phyloP scores from a whole-genome alignment of 2,888 invertebrate species.

The Creontiades dilutus region DNA sequence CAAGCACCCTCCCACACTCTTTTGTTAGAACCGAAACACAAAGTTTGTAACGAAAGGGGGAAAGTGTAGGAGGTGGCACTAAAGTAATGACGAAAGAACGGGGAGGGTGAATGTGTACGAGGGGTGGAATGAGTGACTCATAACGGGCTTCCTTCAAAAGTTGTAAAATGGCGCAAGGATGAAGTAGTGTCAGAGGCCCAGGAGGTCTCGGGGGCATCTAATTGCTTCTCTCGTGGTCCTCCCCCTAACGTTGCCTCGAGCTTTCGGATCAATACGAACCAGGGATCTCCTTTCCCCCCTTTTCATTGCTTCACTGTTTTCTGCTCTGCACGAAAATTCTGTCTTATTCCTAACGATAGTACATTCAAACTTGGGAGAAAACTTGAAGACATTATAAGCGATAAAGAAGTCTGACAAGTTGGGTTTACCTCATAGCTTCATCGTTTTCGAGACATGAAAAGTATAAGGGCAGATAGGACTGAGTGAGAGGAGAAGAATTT shows the following conservation, averaged over 20 bases:
- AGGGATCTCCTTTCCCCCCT: background rate
- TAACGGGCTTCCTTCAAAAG: conserved; percentile 56
- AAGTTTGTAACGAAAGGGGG: too few relatives aligned
- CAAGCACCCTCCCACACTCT: too few relatives aligned
- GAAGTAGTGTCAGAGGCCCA: conserved; percentile 35
- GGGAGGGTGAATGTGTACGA: background rate
- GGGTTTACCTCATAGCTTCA: too few relatives aligned
- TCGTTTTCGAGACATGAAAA: too few relatives aligned
- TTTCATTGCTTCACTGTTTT: background rate
- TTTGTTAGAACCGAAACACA: too few relatives aligned
- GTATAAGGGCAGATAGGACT: too few relatives aligned
- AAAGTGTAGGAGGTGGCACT: too few relatives aligned
- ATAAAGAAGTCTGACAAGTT: too few relatives aligned
- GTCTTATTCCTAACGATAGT: background rate
- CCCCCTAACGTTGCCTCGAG: conserved; percentile 13
- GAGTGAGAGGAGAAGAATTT: too few relatives aligned
- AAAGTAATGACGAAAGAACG: too few relatives aligned
- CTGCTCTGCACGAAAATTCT: background rate
- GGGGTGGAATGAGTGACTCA: conserved; percentile 51
- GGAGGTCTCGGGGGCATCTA: conserved; percentile 55
- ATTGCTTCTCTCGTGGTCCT: conserved; percentile 67
- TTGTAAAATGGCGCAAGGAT: conserved; percentile 68
- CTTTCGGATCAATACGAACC: conserved; percentile 61
- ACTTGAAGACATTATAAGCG: too few relatives aligned
- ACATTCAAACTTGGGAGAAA: too few relatives aligned